Evolutionary conservation across 2,113 vertebrate species (phyloP).

Genomic region (Pedetes capensis): DNA sequence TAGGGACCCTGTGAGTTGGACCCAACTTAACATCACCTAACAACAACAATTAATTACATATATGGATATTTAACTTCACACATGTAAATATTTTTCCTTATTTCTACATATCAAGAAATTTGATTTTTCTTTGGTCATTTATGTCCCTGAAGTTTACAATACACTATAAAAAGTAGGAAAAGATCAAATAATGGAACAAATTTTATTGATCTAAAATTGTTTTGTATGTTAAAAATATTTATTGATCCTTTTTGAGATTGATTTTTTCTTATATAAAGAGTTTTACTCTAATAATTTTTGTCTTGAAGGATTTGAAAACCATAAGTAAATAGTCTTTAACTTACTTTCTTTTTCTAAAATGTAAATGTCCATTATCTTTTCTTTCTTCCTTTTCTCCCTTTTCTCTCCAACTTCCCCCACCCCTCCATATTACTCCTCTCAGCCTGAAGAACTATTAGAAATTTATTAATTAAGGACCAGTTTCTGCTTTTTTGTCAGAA

Average conservation of each 20-base stretch:
- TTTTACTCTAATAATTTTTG: background rate
- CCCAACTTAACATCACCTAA: too few species aligned
- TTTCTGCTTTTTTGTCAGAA: conserved; percentile 55
- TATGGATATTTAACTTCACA: too few species aligned
- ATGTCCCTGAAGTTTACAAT: background rate
- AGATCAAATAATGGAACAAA: background rate
- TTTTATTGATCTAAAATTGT: background rate
- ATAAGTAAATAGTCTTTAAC: background rate
- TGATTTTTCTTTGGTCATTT: background rate
- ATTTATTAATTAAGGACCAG: conserved; percentile 64
- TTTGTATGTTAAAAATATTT: background rate
- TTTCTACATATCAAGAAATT: background rate
- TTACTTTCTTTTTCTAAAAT: too few species aligned
- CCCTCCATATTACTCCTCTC: background rate
- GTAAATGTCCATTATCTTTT: too few species aligned
- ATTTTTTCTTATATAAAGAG: background rate
- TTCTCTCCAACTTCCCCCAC: too few species aligned
- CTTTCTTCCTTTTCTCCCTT: too few species aligned
- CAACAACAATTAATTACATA: too few species aligned
- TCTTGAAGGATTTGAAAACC: conserved; percentile 25
- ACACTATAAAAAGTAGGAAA: background rate
- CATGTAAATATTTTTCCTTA: background rate
- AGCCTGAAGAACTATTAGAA: conserved; percentile 57
- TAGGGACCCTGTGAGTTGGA: too few species aligned
- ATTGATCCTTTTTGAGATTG: background rate